Conservation (phyloP, 2,888 invertebrate genomes). For the Nomada ferruginata region DNA sequence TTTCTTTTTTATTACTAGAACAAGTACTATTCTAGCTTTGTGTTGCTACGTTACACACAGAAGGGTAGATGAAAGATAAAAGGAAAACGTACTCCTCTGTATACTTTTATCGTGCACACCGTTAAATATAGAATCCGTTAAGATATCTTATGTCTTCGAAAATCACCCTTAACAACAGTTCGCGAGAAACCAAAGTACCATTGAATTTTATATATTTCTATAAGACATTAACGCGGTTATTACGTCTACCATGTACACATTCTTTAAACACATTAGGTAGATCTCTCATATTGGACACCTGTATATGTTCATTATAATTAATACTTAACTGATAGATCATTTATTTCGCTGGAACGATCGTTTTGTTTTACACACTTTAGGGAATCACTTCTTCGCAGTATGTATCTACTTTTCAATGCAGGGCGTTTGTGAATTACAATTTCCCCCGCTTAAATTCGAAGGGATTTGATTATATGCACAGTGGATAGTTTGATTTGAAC, state of each 20-base stretch:
- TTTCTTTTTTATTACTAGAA: background rate
- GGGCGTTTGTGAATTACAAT: too few species aligned
- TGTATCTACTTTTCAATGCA: too few species aligned
- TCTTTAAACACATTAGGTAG: conserved; percentile 78
- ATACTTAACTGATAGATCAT: conserved; percentile 43
- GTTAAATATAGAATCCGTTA: background rate
- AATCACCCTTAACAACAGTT: conserved; percentile 8
- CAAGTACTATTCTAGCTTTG: background rate
- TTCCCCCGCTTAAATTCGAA: too few species aligned
- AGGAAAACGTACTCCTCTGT: background rate
- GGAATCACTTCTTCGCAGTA: background rate
- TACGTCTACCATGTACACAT: conserved; percentile 63
- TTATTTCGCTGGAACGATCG: conserved; percentile 46
- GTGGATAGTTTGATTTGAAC: background rate
- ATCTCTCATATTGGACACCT: conserved; percentile 73
- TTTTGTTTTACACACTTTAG: background rate
- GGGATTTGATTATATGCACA: too few species aligned
- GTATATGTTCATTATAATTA: conserved; percentile 58
- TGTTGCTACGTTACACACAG: background rate
- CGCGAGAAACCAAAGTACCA: conserved; percentile 59
- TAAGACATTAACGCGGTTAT: conserved; percentile 51
- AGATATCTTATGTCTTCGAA: conserved; percentile 12
- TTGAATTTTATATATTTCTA: conserved; percentile 41
- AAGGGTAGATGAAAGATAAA: background rate
- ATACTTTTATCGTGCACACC: background rate